Conservation (phyloP, 92 coral and sea anemone genomes). For the Montipora capitata region DNA sequence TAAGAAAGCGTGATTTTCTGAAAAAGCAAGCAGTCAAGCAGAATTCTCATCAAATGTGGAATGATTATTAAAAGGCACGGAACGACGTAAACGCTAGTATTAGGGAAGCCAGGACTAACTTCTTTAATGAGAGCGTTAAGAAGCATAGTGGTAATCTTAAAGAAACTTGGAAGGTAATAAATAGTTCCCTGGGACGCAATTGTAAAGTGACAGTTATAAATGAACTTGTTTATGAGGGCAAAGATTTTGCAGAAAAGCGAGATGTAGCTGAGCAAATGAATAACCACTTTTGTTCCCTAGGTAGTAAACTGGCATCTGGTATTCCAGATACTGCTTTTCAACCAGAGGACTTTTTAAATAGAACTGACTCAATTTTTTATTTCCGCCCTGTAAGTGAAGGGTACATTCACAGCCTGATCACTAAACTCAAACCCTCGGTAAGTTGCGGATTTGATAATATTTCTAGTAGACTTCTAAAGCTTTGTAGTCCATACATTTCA, state of each 20-base stretch:
- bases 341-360: not conserved
- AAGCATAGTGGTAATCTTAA: not conserved
- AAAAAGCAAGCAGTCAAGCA: not conserved
- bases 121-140: too few relatives aligned
- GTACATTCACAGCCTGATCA: not conserved
- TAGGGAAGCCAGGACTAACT: not conserved
- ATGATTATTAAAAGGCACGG: too few relatives aligned
- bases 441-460: not conserved
- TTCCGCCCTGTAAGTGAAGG: not conserved
- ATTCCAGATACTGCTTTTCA: not conserved
- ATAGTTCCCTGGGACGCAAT: not conserved
- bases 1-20: constrained; percentile 34
- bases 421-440: constrained; percentile 7
- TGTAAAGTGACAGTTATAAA: not conserved
- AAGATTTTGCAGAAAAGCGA: not conserved
- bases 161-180: constrained; percentile 14
- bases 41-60: not conserved
- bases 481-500: constrained; percentile 3
- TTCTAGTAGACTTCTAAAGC: constrained; percentile 5
- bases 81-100: not conserved
- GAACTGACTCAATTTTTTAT: not conserved
- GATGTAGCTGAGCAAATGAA: not conserved
- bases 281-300: not conserved
- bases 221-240: not conserved
- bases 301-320: not conserved